Percentiles rank a stretch among this genome's conserved stretches.
phyloP scores from a whole-genome alignment of 2,113 vertebrate species.

The Syrmaticus mikado region DNA sequence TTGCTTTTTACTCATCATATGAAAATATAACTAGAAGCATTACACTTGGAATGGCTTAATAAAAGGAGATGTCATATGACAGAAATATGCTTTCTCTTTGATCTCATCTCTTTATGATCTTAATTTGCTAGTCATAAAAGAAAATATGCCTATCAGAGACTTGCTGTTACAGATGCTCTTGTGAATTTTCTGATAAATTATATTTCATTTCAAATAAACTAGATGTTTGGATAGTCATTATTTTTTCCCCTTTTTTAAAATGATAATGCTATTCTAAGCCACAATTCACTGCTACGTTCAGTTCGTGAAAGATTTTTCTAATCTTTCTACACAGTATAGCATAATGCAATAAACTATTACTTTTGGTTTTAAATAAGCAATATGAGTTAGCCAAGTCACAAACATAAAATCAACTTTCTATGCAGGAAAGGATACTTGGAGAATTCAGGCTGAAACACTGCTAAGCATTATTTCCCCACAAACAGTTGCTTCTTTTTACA shows the following conservation, averaged over 20 bases:
- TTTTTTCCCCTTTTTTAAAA: neutral
- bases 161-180: neutral
- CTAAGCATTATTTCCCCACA: neutral
- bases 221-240: neutral
- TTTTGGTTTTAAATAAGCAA: neutral
- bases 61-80: neutral
- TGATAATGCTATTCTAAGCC: neutral
- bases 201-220: neutral
- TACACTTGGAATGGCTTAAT: constrained; percentile 24
- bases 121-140: constrained; percentile 27
- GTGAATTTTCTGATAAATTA: neutral
- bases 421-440: neutral
- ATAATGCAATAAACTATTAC: neutral
- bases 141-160: constrained; percentile 2
- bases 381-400: neutral
- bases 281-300: neutral
- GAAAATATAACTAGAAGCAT: constrained; percentile 20
- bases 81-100: constrained; percentile 15
- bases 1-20: constrained; percentile 15
- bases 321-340: neutral
- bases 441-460: neutral
- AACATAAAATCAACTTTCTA: neutral
- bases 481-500: neutral
- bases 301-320: neutral
- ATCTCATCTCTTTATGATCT: neutral